phyloP scores from a whole-genome alignment of 1,140 invertebrate genomes.

The Leptestheria dahalacensis region DNA sequence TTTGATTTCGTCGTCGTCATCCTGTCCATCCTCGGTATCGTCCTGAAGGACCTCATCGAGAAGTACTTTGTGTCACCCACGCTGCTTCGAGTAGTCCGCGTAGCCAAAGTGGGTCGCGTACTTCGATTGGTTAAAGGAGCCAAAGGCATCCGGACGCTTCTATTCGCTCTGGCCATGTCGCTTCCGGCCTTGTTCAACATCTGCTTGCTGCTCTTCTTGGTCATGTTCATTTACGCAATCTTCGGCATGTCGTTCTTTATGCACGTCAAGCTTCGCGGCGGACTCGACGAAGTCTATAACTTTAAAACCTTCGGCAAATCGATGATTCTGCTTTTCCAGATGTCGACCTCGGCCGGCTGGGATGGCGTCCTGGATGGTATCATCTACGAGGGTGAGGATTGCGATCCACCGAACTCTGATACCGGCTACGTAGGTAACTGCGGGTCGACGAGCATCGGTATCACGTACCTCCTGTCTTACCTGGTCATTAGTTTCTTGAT shows the following conservation, averaged over 20 bases:
- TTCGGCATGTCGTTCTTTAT: conserved; percentile 99
- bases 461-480: conserved; percentile 86
- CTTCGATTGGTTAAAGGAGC: conserved; percentile 92
- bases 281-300: conserved; percentile 92
- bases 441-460: conserved; percentile 79
- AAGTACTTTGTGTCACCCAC: conserved; percentile 97
- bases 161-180: conserved; percentile 96
- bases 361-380: conserved; percentile 87
- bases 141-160: conserved; percentile 88
- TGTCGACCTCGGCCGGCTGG: conserved; percentile 97
- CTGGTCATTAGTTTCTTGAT: conserved; percentile 96
- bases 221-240: conserved; percentile 99
- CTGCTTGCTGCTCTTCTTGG: conserved; percentile 88
- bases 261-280: conserved; percentile 79
- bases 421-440: conserved; percentile 70
- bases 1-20: conserved; percentile 99
- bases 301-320: conserved; percentile 97
- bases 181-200: conserved; percentile 97
- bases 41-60: conserved; percentile 87
- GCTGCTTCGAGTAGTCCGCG: conserved; percentile 86
- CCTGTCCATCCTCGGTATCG: conserved; percentile 92
- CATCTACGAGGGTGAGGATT: conserved; percentile 79
- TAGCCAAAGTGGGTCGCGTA: conserved; percentile 93
- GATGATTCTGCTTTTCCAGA: conserved; percentile 95
- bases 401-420: conserved; percentile 50